phyloP scores from a whole-genome alignment of 2,888 invertebrate genomes.

The Perithous albicinctus region DNA sequence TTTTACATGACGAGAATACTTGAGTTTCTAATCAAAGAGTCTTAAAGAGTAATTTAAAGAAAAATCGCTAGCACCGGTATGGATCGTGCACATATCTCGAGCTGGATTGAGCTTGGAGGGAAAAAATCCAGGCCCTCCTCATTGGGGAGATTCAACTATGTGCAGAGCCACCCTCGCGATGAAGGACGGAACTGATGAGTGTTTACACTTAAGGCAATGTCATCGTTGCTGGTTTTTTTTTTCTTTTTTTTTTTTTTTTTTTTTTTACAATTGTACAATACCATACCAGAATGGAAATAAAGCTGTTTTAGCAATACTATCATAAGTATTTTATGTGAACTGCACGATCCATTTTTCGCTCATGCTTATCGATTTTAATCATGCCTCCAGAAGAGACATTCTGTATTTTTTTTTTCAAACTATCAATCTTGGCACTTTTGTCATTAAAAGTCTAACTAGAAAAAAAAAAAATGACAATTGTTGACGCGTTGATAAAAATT shows the following conservation, averaged over 20 bases:
- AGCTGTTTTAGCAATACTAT: background rate
- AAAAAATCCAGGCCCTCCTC: constrained; percentile 3
- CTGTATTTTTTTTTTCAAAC: background rate
- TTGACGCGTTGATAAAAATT: background rate
- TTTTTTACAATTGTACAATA: constrained; percentile 32
- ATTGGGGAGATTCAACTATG: background rate
- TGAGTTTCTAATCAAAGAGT: constrained; percentile 1
- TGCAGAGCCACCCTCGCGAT: background rate
- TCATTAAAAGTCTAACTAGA: background rate
- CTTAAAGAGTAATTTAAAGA: constrained; percentile 22
- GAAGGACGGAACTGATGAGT: background rate
- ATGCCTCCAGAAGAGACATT: background rate
- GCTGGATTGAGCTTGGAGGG: constrained; percentile 22
- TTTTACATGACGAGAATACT: constrained; percentile 20
- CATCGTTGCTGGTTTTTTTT: constrained; percentile 25
- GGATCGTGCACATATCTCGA: constrained; percentile 13
- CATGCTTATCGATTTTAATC: background rate
- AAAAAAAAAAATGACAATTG: background rate
- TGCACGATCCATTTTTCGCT: constrained; percentile 30
- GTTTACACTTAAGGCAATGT: constrained; percentile 41
- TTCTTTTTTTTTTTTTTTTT: constrained; percentile 9
- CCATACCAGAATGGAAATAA: constrained; percentile 5
- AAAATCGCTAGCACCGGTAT: constrained; percentile 20
- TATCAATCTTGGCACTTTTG: background rate
- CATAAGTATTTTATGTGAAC: background rate